A percentile compares a stretch with the other conserved stretches of the same genome.
These are phyloP conservation scores for Saccostrea echinata DNA, from an alignment of 1,140 invertebrate species.

Conservation along the genomic window DNA sequence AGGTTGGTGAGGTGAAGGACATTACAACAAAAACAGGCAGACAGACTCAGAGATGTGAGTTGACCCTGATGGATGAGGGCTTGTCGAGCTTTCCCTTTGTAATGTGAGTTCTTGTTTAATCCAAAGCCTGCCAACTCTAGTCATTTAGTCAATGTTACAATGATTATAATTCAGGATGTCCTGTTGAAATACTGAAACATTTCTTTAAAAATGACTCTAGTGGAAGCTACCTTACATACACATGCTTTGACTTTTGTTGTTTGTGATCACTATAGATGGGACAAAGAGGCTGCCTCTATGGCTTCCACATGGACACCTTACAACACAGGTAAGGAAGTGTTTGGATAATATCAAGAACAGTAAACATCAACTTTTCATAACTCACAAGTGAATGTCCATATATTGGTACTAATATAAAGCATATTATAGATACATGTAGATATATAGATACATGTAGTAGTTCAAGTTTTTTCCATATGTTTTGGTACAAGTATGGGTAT, in stretches of 20 bases:
- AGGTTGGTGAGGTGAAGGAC: constrained; percentile 70
- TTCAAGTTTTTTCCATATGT: too few relatives aligned
- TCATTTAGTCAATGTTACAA: too few relatives aligned
- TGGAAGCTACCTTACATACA: too few relatives aligned
- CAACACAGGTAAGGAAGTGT: constrained; percentile 63
- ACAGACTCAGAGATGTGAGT: constrained; percentile 72
- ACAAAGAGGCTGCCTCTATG: constrained; percentile 26
- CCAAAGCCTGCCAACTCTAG: too few relatives aligned
- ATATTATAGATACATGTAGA: background rate
- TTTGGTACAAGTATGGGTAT: too few relatives aligned
- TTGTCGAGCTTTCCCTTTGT: constrained; percentile 69
- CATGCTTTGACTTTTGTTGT: too few relatives aligned
- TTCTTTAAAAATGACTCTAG: too few relatives aligned
- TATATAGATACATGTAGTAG: background rate
- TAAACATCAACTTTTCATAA: background rate
- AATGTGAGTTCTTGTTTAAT: constrained; percentile 64
- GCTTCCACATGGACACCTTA: constrained; percentile 61
- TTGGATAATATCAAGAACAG: background rate
- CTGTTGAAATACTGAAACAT: too few relatives aligned
- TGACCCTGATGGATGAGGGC: constrained; percentile 74
- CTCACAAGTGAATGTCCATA: background rate
- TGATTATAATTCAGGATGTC: too few relatives aligned
- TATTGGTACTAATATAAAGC: too few relatives aligned
- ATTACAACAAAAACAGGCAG: constrained; percentile 73
- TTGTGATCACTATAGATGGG: constrained; percentile 14